phyloP scores from a whole-genome alignment of 2,113 vertebrate species.

The Pholis gunnellus region DNA sequence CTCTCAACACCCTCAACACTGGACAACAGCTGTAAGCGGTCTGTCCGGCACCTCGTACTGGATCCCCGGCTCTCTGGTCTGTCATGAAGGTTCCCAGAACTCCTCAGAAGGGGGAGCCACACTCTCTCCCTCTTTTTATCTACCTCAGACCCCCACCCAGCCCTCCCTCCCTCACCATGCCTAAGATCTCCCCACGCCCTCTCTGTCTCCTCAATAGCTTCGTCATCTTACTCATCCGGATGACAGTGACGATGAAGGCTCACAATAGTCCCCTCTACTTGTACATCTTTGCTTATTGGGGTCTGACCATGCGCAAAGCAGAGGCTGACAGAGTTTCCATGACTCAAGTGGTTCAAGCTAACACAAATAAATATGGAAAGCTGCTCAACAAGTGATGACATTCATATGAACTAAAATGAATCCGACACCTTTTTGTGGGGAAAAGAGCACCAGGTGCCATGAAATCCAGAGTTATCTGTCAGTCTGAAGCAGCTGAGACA shows the following conservation, averaged over 20 bases:
- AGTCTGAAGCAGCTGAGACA: background rate
- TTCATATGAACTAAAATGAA: conserved; percentile 27
- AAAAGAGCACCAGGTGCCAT: conserved; percentile 15
- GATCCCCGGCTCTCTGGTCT: conserved; percentile 42
- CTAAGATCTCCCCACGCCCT: conserved; percentile 46
- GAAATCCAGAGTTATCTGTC: conserved; percentile 12
- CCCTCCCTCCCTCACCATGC: conserved; percentile 52
- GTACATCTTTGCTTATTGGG: background rate
- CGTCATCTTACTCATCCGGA: conserved; percentile 62
- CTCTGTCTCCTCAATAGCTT: conserved; percentile 58
- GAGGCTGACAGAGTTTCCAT: conserved; percentile 22
- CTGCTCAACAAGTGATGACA: background rate
- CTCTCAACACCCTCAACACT: conserved; percentile 39
- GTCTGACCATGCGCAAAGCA: background rate
- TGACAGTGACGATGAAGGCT: conserved; percentile 37
- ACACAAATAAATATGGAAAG: background rate
- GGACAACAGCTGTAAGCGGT: conserved; percentile 36
- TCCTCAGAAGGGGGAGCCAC: conserved; percentile 46
- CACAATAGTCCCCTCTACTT: conserved; percentile 6
- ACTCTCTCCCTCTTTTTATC: conserved; percentile 75
- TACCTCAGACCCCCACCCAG: conserved; percentile 61
- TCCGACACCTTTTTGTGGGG: background rate
- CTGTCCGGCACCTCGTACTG: conserved; percentile 36
- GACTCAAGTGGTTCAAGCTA: conserved; percentile 7
- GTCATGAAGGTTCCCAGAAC: conserved; percentile 54